Evolutionary conservation across 2,888 invertebrate genomes (phyloP).

Genomic region (Odontomyia ornata): DNA sequence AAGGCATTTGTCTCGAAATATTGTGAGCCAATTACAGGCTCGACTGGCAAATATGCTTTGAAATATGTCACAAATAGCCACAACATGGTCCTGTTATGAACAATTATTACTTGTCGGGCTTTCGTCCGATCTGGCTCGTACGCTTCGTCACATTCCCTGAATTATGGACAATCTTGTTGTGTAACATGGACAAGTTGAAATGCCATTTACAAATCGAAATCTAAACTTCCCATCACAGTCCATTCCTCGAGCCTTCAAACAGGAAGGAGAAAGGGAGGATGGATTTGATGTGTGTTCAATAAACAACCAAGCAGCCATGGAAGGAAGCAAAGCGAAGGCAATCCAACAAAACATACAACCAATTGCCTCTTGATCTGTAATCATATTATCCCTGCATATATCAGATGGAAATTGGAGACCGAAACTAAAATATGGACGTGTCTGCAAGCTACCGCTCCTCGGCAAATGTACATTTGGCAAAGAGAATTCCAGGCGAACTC

Average conservation of each 20-base stretch:
- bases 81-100: not conserved
- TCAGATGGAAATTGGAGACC: constrained; percentile 22
- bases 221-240: not conserved
- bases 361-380: constrained; percentile 36
- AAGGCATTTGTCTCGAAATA: not conserved
- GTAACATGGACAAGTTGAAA: not conserved
- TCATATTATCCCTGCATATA: constrained; percentile 36
- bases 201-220: constrained; percentile 24
- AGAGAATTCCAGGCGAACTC: too few relatives aligned
- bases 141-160: not conserved
- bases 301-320: not conserved
- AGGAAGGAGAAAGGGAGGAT: not conserved
- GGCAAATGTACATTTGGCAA: not conserved
- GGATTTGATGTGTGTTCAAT: not conserved
- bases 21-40: not conserved
- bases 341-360: constrained; percentile 34
- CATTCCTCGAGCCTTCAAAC: not conserved
- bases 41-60: not conserved
- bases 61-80: not conserved
- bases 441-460: not conserved
- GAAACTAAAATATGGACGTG: constrained; percentile 3
- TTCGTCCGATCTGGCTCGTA: not conserved
- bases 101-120: constrained; percentile 4
- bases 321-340: constrained; percentile 22
- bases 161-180: constrained; percentile 7